These are phyloP conservation scores for Allacma fusca DNA, from an alignment of 2,888 invertebrate species.

Conservation along the genomic window DNA sequence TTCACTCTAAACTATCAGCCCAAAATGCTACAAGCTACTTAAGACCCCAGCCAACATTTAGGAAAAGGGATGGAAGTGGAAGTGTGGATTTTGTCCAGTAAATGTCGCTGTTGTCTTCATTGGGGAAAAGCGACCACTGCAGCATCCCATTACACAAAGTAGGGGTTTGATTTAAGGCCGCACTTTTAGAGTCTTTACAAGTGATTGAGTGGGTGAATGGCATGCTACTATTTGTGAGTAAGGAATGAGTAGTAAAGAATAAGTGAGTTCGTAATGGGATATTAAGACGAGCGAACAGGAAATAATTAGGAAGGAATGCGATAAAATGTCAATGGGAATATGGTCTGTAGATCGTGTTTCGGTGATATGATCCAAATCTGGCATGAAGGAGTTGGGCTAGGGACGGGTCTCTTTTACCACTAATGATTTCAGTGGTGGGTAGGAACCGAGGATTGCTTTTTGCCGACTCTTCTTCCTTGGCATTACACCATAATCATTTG, in stretches of 20 bases:
- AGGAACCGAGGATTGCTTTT: conserved; percentile 41
- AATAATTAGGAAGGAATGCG: conserved; percentile 62
- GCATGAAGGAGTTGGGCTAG: conserved; percentile 41
- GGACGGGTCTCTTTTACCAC: conserved; percentile 42
- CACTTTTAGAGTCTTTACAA: neutral
- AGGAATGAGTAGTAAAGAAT: conserved; percentile 32
- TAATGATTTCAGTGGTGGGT: conserved; percentile 58
- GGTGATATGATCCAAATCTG: conserved; percentile 51
- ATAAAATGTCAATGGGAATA: conserved; percentile 60
- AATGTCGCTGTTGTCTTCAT: neutral
- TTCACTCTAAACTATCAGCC: no score
- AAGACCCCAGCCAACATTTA: no score
- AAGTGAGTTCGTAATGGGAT: conserved; percentile 54
- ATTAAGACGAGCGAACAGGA: conserved; percentile 60
- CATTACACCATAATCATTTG: conserved; percentile 61
- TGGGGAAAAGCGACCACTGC: conserved; percentile 15
- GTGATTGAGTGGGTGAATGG: conserved; percentile 24
- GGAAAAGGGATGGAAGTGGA: neutral
- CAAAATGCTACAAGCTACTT: no score
- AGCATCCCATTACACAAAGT: no score
- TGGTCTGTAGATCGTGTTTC: conserved; percentile 46
- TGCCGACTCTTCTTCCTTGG: conserved; percentile 53
- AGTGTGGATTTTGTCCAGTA: neutral
- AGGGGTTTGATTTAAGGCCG: neutral
- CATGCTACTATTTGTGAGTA: neutral